Base-by-base conservation (phyloP, 2,888 invertebrate genomes). In the Lamproptera curius region DNA sequence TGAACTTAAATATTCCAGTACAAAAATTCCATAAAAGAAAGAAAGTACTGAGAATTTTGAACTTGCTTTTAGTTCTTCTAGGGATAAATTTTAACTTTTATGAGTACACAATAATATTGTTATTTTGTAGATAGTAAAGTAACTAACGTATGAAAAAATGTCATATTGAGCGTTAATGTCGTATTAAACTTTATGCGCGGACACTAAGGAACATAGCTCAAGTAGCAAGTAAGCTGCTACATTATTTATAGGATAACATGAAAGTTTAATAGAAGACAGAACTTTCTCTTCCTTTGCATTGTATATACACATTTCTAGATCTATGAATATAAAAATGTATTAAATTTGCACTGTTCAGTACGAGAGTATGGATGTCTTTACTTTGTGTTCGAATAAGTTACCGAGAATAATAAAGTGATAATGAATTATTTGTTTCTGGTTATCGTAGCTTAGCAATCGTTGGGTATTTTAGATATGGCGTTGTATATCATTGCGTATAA, bases 231-330 rank as follows among this genome's bases (percentile, higher is more conserved):
- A 28, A 40, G 58, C 49, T 59, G 53, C 58, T 76, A 55, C 67
- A 62, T 72, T 75, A 73, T 75, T 76, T 69, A 76, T 69, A 69
- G 69, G 66, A 62, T 69, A 70, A 68, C 67, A 70, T 73, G 67
- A 72, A 74, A 72, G 62, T 67, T 66, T 67, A 65, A 71, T 73
- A 59, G 65, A 66, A 59, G 16, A 42, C 42, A 20, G 35, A 20
- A 20, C 26, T 42, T 31, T 16, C 35, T 28, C n/a, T 11, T 34
- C 26, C 26, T 23, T 39, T 34, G 41, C 28, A 39, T 42, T 38
- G 26, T 42, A 16, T 48, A 48, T 38, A 42, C 23, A 33, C 42
- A 42, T 37, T 31, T n/a, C 20, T 42, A 38, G 9, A 42, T 37
- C 37, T 42, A 48, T 48, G 38, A 42, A 48, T 48, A 42, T 48